Percentiles rank a stretch among this genome's conserved stretches.
Conservation (phyloP, 1,140 invertebrate species). For the Papilio glaucus region DNA sequence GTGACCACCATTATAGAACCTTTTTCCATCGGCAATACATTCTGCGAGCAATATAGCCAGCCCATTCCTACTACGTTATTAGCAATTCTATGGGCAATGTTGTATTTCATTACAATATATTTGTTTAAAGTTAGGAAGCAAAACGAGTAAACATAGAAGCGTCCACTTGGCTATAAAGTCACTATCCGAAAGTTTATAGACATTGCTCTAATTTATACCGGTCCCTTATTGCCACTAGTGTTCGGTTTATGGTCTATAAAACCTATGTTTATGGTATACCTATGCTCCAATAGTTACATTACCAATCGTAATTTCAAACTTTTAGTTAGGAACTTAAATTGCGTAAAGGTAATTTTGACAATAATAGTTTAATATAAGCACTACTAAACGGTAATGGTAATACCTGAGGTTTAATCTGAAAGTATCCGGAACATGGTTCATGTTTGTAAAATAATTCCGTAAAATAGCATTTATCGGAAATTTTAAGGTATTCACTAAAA, state of each 20-base stretch:
- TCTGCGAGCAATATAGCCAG: not conserved
- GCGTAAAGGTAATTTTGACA: not conserved
- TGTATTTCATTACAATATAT: conserved; percentile 17
- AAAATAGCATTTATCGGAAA: too few relatives aligned
- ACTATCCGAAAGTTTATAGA: conserved; percentile 24
- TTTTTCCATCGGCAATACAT: not conserved
- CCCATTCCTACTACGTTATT: not conserved
- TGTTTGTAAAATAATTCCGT: too few relatives aligned
- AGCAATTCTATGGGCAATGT: conserved; percentile 13
- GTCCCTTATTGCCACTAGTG: conserved; percentile 24
- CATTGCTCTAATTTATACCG: conserved; percentile 24
- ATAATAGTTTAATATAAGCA: conserved; percentile 1
- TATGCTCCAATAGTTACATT: conserved; percentile 6
- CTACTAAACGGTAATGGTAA: not conserved
- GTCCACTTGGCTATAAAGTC: conserved; percentile 20
- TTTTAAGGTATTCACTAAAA: too few relatives aligned
- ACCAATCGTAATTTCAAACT: conserved; percentile 16
- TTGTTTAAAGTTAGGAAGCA: conserved; percentile 20
- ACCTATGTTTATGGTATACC: conserved; percentile 23
- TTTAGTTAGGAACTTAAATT: not conserved
- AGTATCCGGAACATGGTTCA: too few relatives aligned
- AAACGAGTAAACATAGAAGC: conserved; percentile 19
- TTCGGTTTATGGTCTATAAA: conserved; percentile 22
- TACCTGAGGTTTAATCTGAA: not conserved
- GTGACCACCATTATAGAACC: not conserved